Percentiles rank a stretch among this genome's conserved stretches.
Evolutionary conservation across 1,140 invertebrate species (phyloP).

Genomic region (Eriocheir sinensis): DNA sequence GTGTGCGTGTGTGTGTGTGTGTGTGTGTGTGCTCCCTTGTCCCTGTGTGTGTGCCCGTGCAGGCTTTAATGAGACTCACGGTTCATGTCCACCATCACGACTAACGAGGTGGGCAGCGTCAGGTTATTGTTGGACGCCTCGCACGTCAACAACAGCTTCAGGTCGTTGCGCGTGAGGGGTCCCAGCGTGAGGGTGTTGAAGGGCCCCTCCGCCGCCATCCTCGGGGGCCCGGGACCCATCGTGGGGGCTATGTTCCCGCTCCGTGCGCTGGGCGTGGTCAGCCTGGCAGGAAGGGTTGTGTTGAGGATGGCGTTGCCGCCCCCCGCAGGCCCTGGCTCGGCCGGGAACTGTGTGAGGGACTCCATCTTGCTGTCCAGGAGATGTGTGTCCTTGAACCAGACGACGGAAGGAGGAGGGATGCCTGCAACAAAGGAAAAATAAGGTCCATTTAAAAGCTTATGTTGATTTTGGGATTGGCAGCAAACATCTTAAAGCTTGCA

Average conservation of each 20-base stretch:
- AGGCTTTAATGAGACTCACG: conserved; percentile 85
- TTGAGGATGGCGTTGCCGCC: neutral
- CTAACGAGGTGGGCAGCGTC: conserved; percentile 89
- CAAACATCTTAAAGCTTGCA: too few relatives aligned
- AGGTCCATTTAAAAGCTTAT: too few relatives aligned
- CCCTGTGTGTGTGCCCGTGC: neutral
- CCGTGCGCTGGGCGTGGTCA: neutral
- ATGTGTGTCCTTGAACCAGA: conserved; percentile 66
- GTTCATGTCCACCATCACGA: conserved; percentile 93
- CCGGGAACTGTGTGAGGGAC: neutral
- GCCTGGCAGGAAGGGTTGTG: neutral
- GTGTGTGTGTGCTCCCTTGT: neutral
- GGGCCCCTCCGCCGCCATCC: neutral
- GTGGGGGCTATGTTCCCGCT: neutral
- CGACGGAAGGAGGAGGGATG: conserved; percentile 50
- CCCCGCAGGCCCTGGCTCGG: neutral
- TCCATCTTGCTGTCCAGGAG: conserved; percentile 68
- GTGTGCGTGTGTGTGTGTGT: neutral
- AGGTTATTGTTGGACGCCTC: conserved; percentile 91
- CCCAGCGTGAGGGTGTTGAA: conserved; percentile 85
- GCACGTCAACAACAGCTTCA: conserved; percentile 92
- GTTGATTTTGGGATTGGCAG: too few relatives aligned
- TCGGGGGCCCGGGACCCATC: neutral
- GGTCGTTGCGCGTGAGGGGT: conserved; percentile 88
- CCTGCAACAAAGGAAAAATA: conserved; percentile 32